phyloP scores from a whole-genome alignment of 2,797 vertebrate genomes.

The Aulostomus chinensis region DNA sequence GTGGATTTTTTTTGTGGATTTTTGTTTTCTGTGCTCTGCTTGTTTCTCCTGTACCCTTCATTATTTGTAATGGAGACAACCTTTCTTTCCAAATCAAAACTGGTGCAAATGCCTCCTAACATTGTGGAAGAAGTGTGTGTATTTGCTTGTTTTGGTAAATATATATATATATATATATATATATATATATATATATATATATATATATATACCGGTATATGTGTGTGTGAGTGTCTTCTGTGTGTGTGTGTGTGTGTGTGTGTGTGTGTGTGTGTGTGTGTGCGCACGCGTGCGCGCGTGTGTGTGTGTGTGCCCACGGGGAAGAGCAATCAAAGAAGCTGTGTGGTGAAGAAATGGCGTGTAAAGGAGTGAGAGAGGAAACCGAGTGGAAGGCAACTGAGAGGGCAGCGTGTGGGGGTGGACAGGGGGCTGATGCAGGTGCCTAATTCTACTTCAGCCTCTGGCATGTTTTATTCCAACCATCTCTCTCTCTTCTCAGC shows the following conservation, averaged over 20 bases:
- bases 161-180: too few relatives aligned
- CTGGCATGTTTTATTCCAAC: constrained; percentile 54
- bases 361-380: constrained; percentile 56
- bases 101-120: constrained; percentile 50
- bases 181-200: too few relatives aligned
- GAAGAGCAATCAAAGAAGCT: constrained; percentile 66
- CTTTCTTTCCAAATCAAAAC: constrained; percentile 66
- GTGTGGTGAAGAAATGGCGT: constrained; percentile 58
- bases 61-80: constrained; percentile 65
- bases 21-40: constrained; percentile 34
- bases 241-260: constrained; percentile 24
- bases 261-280: constrained; percentile 24
- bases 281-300: too few relatives aligned
- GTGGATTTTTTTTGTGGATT: constrained; percentile 39
- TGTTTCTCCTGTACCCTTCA: constrained; percentile 60
- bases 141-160: neutral
- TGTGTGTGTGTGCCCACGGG: constrained; percentile 35
- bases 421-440: constrained; percentile 69
- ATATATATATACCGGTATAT: neutral
- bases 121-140: constrained; percentile 35
- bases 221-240: constrained; percentile 25
- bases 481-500: constrained; percentile 23
- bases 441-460: constrained; percentile 66
- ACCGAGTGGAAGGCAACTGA: constrained; percentile 71
- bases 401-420: constrained; percentile 67